These are phyloP conservation scores for Podabrus alpinus DNA, from an alignment of 2,888 invertebrate genomes.

Conservation along the genomic window DNA sequence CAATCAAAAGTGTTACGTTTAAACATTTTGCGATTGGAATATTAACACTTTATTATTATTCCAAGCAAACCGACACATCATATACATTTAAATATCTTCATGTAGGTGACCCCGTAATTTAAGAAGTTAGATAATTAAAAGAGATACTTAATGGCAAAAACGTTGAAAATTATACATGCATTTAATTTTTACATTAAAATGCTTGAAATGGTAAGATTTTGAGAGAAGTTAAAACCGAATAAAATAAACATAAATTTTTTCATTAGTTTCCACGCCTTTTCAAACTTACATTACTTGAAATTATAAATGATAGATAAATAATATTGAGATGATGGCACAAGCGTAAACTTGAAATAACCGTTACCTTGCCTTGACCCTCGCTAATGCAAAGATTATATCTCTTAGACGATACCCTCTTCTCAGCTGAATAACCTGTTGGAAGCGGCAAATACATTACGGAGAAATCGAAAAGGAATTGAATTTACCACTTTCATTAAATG, in stretches of 20 bases:
- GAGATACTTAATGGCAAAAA: neutral
- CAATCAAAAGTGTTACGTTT: no score
- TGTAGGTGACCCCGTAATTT: neutral
- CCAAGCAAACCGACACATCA: neutral
- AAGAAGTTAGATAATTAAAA: neutral
- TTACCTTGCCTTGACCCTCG: slow-evolving; percentile 28
- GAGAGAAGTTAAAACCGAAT: no score
- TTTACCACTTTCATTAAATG: slow-evolving; percentile 31
- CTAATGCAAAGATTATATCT: slow-evolving; percentile 23
- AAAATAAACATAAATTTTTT: neutral
- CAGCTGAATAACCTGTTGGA: slow-evolving; percentile 23
- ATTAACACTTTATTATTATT: slow-evolving; percentile 3
- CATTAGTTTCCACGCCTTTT: neutral
- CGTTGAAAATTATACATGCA: neutral
- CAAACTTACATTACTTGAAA: neutral
- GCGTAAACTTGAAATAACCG: slow-evolving; percentile 21
- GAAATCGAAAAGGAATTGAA: neutral
- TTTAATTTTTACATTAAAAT: neutral
- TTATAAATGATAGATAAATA: neutral
- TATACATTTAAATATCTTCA: neutral
- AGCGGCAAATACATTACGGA: slow-evolving; percentile 19
- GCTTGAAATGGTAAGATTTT: neutral
- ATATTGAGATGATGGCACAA: neutral
- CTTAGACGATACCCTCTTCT: slow-evolving; percentile 16
- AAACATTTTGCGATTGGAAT: neutral